phyloP scores from a whole-genome alignment of 2,113 vertebrate genomes.

The Odontophorus gujanensis region DNA sequence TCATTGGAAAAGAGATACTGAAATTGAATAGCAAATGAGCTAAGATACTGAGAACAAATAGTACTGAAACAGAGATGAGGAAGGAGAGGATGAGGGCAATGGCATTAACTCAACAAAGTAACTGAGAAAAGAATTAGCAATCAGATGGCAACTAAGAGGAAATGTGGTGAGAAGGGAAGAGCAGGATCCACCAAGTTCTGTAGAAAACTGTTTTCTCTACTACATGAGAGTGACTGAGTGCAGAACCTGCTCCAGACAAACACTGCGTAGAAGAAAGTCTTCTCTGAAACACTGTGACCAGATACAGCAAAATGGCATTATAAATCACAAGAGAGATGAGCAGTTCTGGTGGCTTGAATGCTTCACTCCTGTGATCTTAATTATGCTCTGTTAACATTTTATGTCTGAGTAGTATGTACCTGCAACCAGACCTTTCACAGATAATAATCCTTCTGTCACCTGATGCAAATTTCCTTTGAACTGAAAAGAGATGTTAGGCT shows the following conservation, averaged over 20 bases:
- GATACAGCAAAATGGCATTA: background rate
- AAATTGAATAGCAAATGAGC: background rate
- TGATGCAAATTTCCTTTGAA: background rate
- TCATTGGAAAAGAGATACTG: background rate
- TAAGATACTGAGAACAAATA: background rate
- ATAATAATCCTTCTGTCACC: background rate
- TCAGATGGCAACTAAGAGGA: background rate
- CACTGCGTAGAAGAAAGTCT: background rate
- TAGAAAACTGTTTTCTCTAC: background rate
- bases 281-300: background rate
- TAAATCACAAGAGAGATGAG: background rate
- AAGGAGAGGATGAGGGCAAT: background rate
- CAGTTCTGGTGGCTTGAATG: background rate
- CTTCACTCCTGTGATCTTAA: background rate
- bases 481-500: background rate
- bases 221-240: accelerated
- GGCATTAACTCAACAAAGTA: background rate
- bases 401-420: background rate
- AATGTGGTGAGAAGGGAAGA: background rate
- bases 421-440: background rate
- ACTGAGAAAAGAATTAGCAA: background rate
- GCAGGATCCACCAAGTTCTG: background rate
- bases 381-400: background rate
- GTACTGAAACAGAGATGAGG: background rate
- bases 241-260: background rate